Evolutionary conservation across 2,113 vertebrate species (phyloP), one percentile per base, ranked within the genome.

Genomic region (Varanus salvator): DNA sequence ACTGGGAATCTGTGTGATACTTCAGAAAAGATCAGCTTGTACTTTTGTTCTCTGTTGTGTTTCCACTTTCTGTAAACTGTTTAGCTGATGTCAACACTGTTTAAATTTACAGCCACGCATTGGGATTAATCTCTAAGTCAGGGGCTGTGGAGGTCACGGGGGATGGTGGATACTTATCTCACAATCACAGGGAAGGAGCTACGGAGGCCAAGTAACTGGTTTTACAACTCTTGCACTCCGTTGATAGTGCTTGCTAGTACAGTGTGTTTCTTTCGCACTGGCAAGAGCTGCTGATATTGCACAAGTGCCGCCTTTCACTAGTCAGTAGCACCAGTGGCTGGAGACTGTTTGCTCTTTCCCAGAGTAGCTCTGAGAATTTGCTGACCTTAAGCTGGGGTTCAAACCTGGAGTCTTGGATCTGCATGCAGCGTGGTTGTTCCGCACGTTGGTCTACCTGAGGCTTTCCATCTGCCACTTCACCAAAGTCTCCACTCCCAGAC

Each of bases 51-150:
- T 11, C 21, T 57, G 77, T 52, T 66, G 38, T 29, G 60, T 69
- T 78, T 85, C 60, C n/a, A 76, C 12, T 85, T 77, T 68, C 82
- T 78, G n/a, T 85, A 85, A 84, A 89, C 48, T 85, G 72, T 89
- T 89, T 84, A 85, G 83, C 69, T 54, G 3, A 85, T 31, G 84
- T 84, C 68, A 52, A 84, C 72, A 69, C 81, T 89, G 82, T 85
- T 89, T 85, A 84, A 66, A 77, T 38, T 34, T 77, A 44, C 64
- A 84, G 52, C 48, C 12, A 29, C 57, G 27, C 14, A 31, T 29
- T 14, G 72, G 14, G 82, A 68, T 68, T 78, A 17, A 38, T 82
- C 34, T 75, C 25, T 19, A 38, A 68, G 6, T 52, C 57, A 27
- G 66, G 4, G 8, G 15, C 31, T 7, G 52, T 75, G 84, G 38